Conservation (phyloP, 2,113 vertebrate genomes). For the Onychostoma macrolepis region DNA sequence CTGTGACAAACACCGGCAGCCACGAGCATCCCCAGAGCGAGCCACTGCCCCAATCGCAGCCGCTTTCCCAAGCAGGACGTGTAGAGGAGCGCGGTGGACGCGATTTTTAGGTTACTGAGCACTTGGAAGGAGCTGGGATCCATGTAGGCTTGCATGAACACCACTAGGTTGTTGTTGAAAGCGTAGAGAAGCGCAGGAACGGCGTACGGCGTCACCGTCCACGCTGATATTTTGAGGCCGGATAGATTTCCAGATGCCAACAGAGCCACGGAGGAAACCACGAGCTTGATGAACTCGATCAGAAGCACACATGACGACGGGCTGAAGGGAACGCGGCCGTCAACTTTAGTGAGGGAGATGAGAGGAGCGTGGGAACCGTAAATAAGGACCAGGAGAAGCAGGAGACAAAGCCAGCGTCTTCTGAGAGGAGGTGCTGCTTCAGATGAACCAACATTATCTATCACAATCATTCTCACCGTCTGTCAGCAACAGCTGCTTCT, state of each 20-base stretch:
- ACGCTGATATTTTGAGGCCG: background rate
- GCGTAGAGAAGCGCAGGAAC: constrained; percentile 89
- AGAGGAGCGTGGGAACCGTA: constrained; percentile 92
- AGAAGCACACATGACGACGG: constrained; percentile 85
- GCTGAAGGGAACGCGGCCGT: constrained; percentile 84
- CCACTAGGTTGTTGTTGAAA: constrained; percentile 93
- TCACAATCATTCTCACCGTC: constrained; percentile 69
- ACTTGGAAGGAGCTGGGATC: constrained; percentile 95
- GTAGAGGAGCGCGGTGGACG: constrained; percentile 87
- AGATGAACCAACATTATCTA: constrained; percentile 60
- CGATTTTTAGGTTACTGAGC: constrained; percentile 92
- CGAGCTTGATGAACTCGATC: constrained; percentile 84
- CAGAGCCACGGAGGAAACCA: constrained; percentile 73
- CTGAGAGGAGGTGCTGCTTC: constrained; percentile 46
- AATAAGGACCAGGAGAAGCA: constrained; percentile 82
- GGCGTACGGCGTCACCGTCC: constrained; percentile 77
- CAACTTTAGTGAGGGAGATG: constrained; percentile 83
- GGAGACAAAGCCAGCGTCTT: constrained; percentile 69
- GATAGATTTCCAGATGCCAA: constrained; percentile 65
- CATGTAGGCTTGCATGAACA: constrained; percentile 92
- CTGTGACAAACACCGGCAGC: constrained; percentile 82
- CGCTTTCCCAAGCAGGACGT: constrained; percentile 81
- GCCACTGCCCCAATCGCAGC: constrained; percentile 76
- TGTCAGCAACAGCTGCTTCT: background rate
- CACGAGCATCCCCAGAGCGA: constrained; percentile 83